Evolutionary conservation across 2,113 vertebrate genomes (phyloP), one percentile per base, ranked within the genome.

Genomic region (Rhombomys opimus): DNA sequence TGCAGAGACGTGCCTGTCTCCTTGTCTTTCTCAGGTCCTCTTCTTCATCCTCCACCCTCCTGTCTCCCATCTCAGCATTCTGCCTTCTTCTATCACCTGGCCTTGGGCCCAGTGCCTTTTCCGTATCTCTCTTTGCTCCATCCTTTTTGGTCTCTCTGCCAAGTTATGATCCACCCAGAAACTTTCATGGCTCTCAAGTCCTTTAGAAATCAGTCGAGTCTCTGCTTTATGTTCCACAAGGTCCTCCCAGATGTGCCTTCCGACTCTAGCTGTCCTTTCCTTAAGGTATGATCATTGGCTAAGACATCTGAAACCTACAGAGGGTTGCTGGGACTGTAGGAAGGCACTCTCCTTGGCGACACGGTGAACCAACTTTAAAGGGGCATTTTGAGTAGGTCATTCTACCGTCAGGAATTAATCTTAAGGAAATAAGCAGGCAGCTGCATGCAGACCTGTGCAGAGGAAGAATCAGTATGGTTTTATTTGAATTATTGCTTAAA

Each of bases 401-500:
- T 73, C 18, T 46, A 70, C 75, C 92, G 94, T 46, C 72, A 86
- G 65, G 65, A 85, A 90, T 65, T 85, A 70, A 67, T 76, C 80
- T 95, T 80, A 72, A 94, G 87, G 41, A 96, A 93, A 70, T 30
- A 35, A 72, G 70, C 77, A 89, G 84, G 75, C 41, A 90, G 50
- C 61, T 73, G 80, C 27, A 70, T 11, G 77, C 38, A 68, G 63
- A 87, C 72, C 52, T 4, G 17, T 86, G 68, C 75, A 84, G 78
- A 65, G 87, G 73, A 54, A 90, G 67, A 11, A 12, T 90, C 30
- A 57, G 65, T 68, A 50, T 5, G 52, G 25, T 65, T 18, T 41
- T 32, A 80, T 88, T 88, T 87, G 57, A 7, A 77, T 38, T 22
- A 38, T 25, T 57, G 32, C 46, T 54, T 70, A 65, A 70, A 25